Percentiles rank a stretch among this genome's conserved stretches.
These are phyloP conservation scores for Pteromalus puparum DNA, from an alignment of 1,140 invertebrate species.

Conservation along the genomic window DNA sequence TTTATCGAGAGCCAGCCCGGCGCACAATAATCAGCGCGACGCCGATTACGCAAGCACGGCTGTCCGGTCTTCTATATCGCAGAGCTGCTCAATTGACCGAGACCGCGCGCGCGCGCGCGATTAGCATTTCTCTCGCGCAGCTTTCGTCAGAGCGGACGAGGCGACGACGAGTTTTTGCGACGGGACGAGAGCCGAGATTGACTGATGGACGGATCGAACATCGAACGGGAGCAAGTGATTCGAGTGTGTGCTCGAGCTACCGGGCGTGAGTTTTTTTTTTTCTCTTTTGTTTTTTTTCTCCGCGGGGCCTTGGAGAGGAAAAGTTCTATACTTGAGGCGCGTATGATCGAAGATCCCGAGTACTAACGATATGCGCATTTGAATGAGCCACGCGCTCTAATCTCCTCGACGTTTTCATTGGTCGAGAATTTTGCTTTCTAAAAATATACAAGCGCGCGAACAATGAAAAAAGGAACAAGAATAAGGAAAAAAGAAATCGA, in stretches of 20 bases:
- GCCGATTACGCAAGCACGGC: slow-evolving; percentile 22
- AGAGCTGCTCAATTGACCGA: slow-evolving; percentile 13
- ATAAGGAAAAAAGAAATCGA: slow-evolving; percentile 1
- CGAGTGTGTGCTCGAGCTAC: no score
- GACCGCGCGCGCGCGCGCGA: background rate
- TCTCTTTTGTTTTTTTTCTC: no score
- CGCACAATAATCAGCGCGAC: slow-evolving; percentile 34
- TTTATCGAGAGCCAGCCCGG: slow-evolving; percentile 19
- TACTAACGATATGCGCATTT: background rate
- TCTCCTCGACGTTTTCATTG: background rate
- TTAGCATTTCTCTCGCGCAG: slow-evolving; percentile 14
- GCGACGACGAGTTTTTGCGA: slow-evolving; percentile 2
- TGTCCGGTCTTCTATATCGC: no score
- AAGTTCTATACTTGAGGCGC: no score
- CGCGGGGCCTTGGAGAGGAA: background rate
- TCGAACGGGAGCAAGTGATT: background rate
- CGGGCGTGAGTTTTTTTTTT: no score
- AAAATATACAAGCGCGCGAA: background rate
- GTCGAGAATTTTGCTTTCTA: background rate
- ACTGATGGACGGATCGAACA: background rate
- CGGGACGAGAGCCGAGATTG: background rate
- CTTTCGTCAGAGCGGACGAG: no score
- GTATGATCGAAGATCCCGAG: no score
- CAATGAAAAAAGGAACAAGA: background rate
- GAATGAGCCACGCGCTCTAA: background rate